Percentiles rank a stretch among this genome's conserved stretches.
Evolutionary conservation across 2,888 invertebrate genomes (phyloP).

Genomic region (Tachina fera): DNA sequence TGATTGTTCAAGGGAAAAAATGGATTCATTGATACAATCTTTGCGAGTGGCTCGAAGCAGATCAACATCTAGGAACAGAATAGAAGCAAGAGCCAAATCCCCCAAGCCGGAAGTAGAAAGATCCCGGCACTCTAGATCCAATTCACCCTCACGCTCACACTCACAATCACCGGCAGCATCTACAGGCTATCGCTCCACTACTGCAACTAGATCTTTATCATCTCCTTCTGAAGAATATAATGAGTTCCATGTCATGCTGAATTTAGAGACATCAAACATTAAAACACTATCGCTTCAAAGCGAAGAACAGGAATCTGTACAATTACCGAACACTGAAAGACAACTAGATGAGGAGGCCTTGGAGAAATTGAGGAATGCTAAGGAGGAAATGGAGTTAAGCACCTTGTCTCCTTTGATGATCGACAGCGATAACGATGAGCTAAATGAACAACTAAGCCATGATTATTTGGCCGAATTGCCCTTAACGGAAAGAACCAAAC

Average conservation of each 20-base stretch:
- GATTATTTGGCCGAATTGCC: constrained; percentile 59
- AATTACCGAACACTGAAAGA: constrained; percentile 75
- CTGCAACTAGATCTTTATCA: constrained; percentile 73
- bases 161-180: constrained; percentile 13
- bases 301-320: constrained; percentile 75
- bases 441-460: constrained; percentile 38
- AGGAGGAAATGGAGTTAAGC: constrained; percentile 77
- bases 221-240: constrained; percentile 69
- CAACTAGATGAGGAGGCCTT: constrained; percentile 78
- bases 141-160: constrained; percentile 65
- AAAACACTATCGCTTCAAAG: constrained; percentile 72
- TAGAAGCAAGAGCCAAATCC: constrained; percentile 71
- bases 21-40: constrained; percentile 68
- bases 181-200: constrained; percentile 73
- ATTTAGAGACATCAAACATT: constrained; percentile 75
- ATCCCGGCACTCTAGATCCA: constrained; percentile 54
- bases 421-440: constrained; percentile 20
- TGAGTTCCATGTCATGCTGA: constrained; percentile 77
- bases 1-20: constrained; percentile 58
- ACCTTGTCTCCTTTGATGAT: constrained; percentile 73
- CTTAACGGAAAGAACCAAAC: constrained; percentile 46
- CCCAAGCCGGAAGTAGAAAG: constrained; percentile 74
- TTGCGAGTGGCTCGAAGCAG: constrained; percentile 65
- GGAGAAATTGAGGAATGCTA: constrained; percentile 75
- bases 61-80: constrained; percentile 69